A percentile compares a stretch with the other conserved stretches of the same genome.
Evolutionary conservation across 2,113 vertebrate species (phyloP).

Genomic region (Haemorhous mexicanus): DNA sequence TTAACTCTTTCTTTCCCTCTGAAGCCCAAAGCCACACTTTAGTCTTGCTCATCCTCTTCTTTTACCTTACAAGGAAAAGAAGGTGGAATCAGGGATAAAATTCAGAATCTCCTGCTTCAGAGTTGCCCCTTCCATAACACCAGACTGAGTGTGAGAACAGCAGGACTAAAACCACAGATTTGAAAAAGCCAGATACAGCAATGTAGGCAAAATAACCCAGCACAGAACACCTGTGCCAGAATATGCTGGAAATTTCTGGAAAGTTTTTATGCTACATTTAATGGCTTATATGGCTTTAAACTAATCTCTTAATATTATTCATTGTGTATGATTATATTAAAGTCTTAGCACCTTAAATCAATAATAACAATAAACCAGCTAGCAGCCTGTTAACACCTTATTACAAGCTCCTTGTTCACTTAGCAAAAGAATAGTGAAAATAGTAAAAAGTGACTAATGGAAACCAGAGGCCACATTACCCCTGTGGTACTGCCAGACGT

Average conservation of each 20-base stretch:
- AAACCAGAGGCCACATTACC: constrained; percentile 38
- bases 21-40: background rate
- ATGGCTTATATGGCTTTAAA: background rate
- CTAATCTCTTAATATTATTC: constrained; percentile 18
- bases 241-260: background rate
- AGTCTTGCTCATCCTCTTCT: background rate
- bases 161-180: background rate
- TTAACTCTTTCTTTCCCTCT: background rate
- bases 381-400: constrained; percentile 63
- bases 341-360: constrained; percentile 59
- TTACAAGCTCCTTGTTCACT: constrained; percentile 47
- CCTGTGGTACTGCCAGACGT: background rate
- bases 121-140: background rate
- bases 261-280: background rate
- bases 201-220: background rate
- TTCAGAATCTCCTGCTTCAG: background rate
- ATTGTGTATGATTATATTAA: constrained; percentile 31
- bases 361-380: constrained; percentile 43
- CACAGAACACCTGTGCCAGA: background rate
- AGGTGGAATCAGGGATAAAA: background rate
- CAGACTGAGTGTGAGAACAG: background rate
- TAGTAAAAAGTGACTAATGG: constrained; percentile 39
- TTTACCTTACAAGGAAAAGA: background rate
- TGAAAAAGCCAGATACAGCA: background rate
- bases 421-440: background rate